Conservation (phyloP, 2,797 vertebrate species). For the Esox lucius region DNA sequence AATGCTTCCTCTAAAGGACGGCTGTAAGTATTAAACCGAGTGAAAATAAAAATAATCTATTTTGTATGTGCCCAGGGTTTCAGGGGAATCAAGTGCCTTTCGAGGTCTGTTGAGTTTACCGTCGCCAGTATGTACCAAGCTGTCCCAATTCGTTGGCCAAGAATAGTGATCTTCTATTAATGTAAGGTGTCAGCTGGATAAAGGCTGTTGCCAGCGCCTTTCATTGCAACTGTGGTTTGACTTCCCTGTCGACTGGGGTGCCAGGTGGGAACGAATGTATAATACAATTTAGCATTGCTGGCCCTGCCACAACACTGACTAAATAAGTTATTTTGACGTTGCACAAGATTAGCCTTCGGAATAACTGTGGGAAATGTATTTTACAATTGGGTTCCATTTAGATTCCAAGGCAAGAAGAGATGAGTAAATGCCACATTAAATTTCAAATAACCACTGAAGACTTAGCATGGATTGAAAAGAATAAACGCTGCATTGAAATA, state of each 20-base stretch:
- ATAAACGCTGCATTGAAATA: not conserved
- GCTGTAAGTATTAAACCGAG: too few relatives aligned
- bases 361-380: not conserved
- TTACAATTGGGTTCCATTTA: not conserved
- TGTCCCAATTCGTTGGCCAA: constrained; percentile 2
- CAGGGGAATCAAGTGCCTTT: too few relatives aligned
- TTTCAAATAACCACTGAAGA: not conserved
- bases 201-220: not conserved
- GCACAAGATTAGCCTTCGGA: not conserved
- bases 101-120: not conserved
- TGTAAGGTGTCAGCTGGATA: not conserved
- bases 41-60: too few relatives aligned
- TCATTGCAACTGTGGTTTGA: not conserved
- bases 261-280: not conserved
- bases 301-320: not conserved
- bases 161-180: not conserved
- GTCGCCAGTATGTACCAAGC: not conserved
- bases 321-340: not conserved
- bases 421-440: not conserved
- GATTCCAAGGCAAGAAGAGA: not conserved
- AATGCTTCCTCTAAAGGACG: too few relatives aligned
- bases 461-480: not conserved
- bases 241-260: not conserved
- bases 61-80: too few relatives aligned
- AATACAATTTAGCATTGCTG: not conserved